A percentile compares a stretch with the other conserved stretches of the same genome.
Evolutionary conservation across 1,140 invertebrate genomes (phyloP).

Genomic region (Anastatus disparis): DNA sequence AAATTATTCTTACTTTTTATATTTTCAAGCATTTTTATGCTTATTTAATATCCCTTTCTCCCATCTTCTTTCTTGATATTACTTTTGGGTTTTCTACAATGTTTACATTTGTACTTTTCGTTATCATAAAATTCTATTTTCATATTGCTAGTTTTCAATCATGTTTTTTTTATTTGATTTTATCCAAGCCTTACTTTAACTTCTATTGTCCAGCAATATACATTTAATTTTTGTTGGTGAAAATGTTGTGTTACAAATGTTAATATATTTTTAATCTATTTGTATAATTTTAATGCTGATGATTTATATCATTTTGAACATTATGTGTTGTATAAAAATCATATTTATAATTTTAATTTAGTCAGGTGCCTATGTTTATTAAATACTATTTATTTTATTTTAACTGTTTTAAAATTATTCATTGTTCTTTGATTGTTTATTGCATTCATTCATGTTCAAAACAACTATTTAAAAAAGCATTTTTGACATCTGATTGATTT

Average conservation of each 20-base stretch:
- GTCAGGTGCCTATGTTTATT: neutral
- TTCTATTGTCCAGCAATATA: constrained; percentile 6
- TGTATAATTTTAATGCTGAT: too few species aligned
- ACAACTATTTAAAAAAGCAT: too few species aligned
- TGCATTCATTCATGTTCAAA: too few species aligned
- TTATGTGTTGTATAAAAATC: too few species aligned
- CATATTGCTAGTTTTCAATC: neutral
- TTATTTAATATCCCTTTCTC: neutral
- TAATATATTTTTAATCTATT: too few species aligned
- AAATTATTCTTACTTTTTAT: too few species aligned
- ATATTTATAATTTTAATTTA: too few species aligned
- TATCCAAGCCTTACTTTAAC: constrained; percentile 3
- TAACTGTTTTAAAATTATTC: neutral
- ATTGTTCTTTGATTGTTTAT: too few species aligned
- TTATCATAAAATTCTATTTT: neutral
- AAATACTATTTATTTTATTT: neutral
- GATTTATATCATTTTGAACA: too few species aligned
- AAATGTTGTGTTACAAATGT: too few species aligned
- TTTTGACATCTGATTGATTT: too few species aligned
- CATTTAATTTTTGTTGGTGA: neutral
- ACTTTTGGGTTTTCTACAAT: neutral
- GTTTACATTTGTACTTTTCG: neutral
- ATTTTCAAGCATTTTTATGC: neutral
- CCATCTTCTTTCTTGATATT: neutral
- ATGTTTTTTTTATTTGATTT: too few species aligned